Evolutionary conservation across 1,140 invertebrate genomes (phyloP).

Genomic region (Thalassaphorura encarpata): DNA sequence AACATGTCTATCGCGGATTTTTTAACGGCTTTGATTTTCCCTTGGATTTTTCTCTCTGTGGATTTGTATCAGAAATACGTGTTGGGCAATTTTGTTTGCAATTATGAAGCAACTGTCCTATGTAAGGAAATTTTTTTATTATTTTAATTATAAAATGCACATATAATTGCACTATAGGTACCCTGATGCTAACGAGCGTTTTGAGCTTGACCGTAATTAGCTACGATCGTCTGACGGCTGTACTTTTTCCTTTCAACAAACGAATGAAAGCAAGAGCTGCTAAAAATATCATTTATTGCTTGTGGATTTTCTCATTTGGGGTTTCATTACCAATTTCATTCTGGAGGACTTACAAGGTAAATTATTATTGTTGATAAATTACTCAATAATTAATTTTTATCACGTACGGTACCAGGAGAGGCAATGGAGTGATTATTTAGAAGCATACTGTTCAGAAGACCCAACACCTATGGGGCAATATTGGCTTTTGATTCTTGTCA

Average conservation of each 20-base stretch:
- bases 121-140: slow-evolving; percentile 44
- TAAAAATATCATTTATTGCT: slow-evolving; percentile 49
- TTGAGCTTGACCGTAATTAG: slow-evolving; percentile 67
- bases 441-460: slow-evolving; percentile 58
- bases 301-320: slow-evolving; percentile 53
- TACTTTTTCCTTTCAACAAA: slow-evolving; percentile 58
- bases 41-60: slow-evolving; percentile 55
- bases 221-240: slow-evolving; percentile 68
- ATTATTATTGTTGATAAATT: slow-evolving; percentile 5
- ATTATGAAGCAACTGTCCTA: slow-evolving; percentile 56
- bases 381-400: not conserved
- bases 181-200: slow-evolving; percentile 57
- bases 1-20: slow-evolving; percentile 70
- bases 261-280: slow-evolving; percentile 49
- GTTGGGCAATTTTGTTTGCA: slow-evolving; percentile 55
- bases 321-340: slow-evolving; percentile 54
- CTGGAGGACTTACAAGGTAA: slow-evolving; percentile 51
- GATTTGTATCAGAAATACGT: slow-evolving; percentile 66
- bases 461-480: slow-evolving; percentile 50
- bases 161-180: too few species aligned
- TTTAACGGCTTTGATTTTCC: slow-evolving; percentile 59
- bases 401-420: slow-evolving; percentile 42
- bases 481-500: slow-evolving; percentile 58
- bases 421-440: slow-evolving; percentile 55
- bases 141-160: too few species aligned